A percentile compares a stretch with the other conserved stretches of the same genome.
These are phyloP conservation scores for Cyrtodaria siliqua DNA, from an alignment of 2,888 invertebrate species.

Conservation along the genomic window DNA sequence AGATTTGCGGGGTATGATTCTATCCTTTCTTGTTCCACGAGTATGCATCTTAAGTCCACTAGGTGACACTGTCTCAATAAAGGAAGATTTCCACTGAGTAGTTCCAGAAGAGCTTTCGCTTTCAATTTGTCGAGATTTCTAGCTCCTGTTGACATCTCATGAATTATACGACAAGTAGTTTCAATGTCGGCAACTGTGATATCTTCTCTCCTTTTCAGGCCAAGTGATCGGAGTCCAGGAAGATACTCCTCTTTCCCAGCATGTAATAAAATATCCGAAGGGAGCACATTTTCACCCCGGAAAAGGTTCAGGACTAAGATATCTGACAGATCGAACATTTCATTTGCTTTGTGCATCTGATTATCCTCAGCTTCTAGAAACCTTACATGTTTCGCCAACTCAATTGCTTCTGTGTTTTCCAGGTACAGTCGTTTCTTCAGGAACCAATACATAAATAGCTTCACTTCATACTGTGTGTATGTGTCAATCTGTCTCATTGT, in stretches of 20 bases:
- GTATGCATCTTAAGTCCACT: constrained; percentile 24
- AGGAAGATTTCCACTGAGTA: constrained; percentile 1
- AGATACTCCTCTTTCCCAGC: neutral
- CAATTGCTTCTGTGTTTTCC: neutral
- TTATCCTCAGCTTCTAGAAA: neutral
- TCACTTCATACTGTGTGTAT: neutral
- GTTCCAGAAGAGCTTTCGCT: constrained; percentile 2
- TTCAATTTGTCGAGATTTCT: constrained; percentile 1
- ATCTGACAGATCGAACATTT: constrained; percentile 46
- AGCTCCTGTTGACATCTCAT: neutral
- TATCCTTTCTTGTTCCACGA: constrained; percentile 2
- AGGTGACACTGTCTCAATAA: neutral
- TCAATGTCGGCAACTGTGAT: constrained; percentile 26
- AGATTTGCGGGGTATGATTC: neutral
- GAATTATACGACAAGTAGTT: neutral
- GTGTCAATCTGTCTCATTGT: neutral
- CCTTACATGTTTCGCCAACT: neutral
- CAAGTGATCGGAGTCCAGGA: neutral
- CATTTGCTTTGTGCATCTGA: constrained; percentile 10
- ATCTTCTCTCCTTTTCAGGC: constrained; percentile 17
- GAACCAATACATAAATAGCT: constrained; percentile 11
- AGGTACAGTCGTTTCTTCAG: neutral
- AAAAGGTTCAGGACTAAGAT: constrained; percentile 17
- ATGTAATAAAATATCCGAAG: constrained; percentile 1
- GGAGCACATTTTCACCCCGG: constrained; percentile 29